phyloP scores from a whole-genome alignment of 2,797 vertebrate genomes.

The Eremophila alpestris region DNA sequence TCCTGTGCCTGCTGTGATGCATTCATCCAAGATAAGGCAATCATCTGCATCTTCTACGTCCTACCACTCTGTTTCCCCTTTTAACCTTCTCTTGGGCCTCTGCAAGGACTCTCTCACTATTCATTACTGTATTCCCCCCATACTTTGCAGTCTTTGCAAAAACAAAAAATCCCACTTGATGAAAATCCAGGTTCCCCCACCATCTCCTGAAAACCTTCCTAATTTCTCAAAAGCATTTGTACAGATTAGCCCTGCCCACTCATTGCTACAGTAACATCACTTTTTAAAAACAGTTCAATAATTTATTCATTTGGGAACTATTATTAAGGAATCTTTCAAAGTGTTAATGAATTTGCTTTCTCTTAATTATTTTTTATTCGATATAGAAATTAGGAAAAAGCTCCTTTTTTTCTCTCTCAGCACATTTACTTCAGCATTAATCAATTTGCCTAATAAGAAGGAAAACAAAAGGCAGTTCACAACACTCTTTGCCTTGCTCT shows the following conservation, averaged over 20 bases:
- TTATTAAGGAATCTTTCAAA: neutral
- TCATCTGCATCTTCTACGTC: neutral
- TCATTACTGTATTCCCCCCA: neutral
- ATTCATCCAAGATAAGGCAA: neutral
- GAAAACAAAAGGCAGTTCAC: conserved; percentile 23
- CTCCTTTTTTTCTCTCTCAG: neutral
- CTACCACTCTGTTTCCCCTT: neutral
- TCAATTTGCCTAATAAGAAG: neutral
- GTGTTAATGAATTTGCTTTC: conserved; percentile 19
- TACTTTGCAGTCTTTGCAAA: neutral
- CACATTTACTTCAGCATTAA: conserved; percentile 5
- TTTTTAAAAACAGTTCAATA: conserved; percentile 2
- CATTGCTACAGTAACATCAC: neutral
- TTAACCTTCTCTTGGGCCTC: neutral
- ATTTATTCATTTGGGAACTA: neutral
- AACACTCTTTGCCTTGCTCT: neutral
- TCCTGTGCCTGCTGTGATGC: neutral
- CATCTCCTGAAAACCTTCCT: neutral
- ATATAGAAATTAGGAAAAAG: neutral
- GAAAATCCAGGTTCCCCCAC: neutral
- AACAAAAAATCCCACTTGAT: neutral
- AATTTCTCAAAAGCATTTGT: neutral
- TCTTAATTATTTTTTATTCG: conserved; percentile 5
- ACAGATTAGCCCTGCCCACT: neutral
- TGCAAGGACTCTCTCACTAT: neutral